Evolutionary conservation across 2,113 vertebrate genomes (phyloP).

Genomic region (Gnathonemus echidnorhynchus): DNA sequence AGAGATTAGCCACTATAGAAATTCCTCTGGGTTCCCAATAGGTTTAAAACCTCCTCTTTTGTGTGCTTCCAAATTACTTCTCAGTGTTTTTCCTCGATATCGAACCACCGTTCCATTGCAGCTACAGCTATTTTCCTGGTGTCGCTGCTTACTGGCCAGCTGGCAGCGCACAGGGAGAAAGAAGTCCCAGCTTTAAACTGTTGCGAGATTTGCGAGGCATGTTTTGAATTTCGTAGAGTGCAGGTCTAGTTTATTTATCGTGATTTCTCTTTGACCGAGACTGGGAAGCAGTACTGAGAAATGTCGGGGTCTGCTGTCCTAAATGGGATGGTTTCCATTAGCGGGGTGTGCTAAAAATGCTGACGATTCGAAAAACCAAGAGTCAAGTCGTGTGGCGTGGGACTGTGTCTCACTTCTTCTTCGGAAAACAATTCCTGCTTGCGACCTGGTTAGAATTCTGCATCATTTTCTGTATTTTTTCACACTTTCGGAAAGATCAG

Average conservation of each 20-base stretch:
- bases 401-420: not conserved
- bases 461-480: not conserved
- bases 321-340: not conserved
- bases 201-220: not conserved
- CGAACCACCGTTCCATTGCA: conserved; percentile 38
- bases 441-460: not conserved
- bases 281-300: not conserved
- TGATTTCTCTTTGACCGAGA: not conserved
- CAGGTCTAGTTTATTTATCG: not conserved
- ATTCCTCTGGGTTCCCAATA: conserved; percentile 51
- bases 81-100: conserved; percentile 35
- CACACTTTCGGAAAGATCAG: not conserved
- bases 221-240: not conserved
- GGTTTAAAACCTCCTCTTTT: conserved; percentile 45
- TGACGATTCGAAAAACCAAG: not conserved
- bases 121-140: conserved; percentile 31
- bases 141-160: conserved; percentile 30
- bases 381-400: not conserved
- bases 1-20: conserved; percentile 62
- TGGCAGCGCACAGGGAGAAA: not conserved
- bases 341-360: not conserved
- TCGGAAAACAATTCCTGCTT: not conserved
- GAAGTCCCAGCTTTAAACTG: not conserved
- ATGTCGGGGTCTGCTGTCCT: not conserved
- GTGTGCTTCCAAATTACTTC: conserved; percentile 49